Evolutionary conservation across 2,888 invertebrate genomes (phyloP).

Genomic region (Lottia scabra): DNA sequence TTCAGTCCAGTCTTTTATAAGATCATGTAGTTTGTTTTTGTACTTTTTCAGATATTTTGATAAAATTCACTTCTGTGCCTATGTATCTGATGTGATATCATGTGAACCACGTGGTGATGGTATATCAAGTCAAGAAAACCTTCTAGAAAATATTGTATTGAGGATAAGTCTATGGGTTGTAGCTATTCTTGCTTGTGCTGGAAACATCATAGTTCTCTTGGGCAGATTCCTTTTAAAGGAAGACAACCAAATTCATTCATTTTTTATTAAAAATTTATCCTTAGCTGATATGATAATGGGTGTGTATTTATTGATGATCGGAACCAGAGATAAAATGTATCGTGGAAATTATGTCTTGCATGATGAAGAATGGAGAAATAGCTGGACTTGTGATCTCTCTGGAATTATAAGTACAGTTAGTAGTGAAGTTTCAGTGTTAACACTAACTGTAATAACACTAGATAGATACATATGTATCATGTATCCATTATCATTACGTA

Average conservation of each 20-base stretch:
- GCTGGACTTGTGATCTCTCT: constrained; percentile 73
- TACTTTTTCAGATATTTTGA: constrained; percentile 29
- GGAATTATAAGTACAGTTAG: constrained; percentile 70
- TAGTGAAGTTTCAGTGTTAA: constrained; percentile 35
- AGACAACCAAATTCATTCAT: constrained; percentile 52
- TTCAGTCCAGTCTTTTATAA: too few relatives aligned
- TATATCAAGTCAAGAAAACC: constrained; percentile 33
- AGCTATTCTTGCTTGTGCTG: constrained; percentile 74
- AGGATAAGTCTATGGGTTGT: constrained; percentile 75
- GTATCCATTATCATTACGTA: constrained; percentile 29
- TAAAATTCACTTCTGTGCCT: constrained; percentile 30
- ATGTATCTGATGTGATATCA: constrained; percentile 24
- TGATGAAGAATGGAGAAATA: constrained; percentile 75
- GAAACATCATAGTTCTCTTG: constrained; percentile 72
- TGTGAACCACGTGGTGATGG: constrained; percentile 33
- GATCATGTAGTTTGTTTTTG: not conserved
- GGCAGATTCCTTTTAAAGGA: constrained; percentile 71
- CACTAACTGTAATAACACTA: constrained; percentile 29
- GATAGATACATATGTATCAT: constrained; percentile 35
- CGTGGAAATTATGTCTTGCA: constrained; percentile 74
- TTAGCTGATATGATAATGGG: constrained; percentile 77
- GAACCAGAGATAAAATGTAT: constrained; percentile 72
- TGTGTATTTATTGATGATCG: constrained; percentile 75
- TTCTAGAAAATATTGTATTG: constrained; percentile 32
- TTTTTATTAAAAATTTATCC: constrained; percentile 76